Evolutionary conservation across 1,140 invertebrate species (phyloP).

Genomic region (Megalopta genalis): DNA sequence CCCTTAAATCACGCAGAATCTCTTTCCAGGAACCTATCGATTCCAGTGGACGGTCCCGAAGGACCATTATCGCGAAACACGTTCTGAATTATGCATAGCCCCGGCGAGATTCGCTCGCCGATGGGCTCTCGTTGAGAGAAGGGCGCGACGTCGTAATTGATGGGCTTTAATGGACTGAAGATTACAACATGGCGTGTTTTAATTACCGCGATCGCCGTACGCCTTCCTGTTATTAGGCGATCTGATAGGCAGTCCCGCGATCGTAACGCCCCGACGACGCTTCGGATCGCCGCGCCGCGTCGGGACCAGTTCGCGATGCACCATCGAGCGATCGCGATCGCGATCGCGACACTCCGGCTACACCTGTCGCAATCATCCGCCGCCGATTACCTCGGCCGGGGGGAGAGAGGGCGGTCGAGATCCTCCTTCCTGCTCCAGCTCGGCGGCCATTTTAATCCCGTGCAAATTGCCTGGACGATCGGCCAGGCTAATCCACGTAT

Average conservation of each 20-base stretch:
- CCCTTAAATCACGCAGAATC: conserved; percentile 51
- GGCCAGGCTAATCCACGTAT: conserved; percentile 1
- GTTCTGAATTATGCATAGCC: conserved; percentile 58
- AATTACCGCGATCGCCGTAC: conserved; percentile 61
- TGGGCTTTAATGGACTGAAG: conserved; percentile 66
- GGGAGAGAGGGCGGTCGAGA: too few species aligned
- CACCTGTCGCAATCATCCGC: conserved; percentile 35
- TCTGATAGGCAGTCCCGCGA: conserved; percentile 34
- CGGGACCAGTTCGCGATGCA: not conserved
- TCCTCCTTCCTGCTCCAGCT: too few species aligned
- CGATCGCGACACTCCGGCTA: conserved; percentile 32
- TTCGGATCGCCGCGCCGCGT: conserved; percentile 26
- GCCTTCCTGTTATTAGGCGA: conserved; percentile 57
- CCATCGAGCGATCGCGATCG: too few species aligned
- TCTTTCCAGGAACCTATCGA: conserved; percentile 59
- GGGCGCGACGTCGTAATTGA: conserved; percentile 58
- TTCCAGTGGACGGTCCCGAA: conserved; percentile 18
- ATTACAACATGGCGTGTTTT: conserved; percentile 62
- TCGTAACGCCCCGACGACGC: conserved; percentile 45
- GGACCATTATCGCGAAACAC: conserved; percentile 55
- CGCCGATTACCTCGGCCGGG: conserved; percentile 9
- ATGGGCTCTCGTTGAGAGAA: conserved; percentile 33
- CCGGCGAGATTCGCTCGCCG: conserved; percentile 3
- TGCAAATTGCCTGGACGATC: conserved; percentile 41
- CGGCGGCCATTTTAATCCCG: conserved; percentile 31